Conservation (phyloP, 2,888 invertebrate species). For the Mythimna pallens region DNA sequence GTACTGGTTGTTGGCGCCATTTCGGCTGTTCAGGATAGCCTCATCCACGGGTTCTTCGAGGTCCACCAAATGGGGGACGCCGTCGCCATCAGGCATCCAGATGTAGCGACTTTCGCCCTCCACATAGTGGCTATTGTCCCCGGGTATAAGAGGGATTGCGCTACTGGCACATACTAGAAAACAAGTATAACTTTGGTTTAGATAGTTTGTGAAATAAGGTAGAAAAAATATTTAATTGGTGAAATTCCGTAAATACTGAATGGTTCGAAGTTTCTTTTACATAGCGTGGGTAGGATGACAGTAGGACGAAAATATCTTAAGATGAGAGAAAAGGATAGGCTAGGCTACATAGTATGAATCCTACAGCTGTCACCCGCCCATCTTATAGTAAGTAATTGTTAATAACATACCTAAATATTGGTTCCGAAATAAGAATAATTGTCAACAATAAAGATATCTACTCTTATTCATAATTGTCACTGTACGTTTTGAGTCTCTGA, state of each 20-base stretch:
- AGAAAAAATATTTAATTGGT: not conserved
- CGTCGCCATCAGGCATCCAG: conserved; percentile 86
- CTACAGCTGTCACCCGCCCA: too few species aligned
- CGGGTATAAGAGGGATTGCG: conserved; percentile 75
- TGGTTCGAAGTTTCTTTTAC: not conserved
- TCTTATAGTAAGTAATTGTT: too few species aligned
- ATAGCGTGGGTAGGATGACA: too few species aligned
- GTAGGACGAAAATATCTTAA: too few species aligned
- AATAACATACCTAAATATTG: too few species aligned
- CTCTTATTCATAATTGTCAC: too few species aligned
- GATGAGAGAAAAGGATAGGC: too few species aligned
- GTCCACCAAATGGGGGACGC: conserved; percentile 79
- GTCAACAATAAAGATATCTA: too few species aligned
- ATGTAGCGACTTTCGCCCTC: conserved; percentile 85
- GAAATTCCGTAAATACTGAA: not conserved
- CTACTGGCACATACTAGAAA: conserved; percentile 74
- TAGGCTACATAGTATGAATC: too few species aligned
- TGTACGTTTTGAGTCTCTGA: not conserved
- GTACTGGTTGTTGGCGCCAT: conserved; percentile 81
- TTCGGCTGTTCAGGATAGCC: conserved; percentile 68
- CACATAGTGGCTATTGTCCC: conserved; percentile 85
- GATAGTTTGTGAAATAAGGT: not conserved
- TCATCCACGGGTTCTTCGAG: conserved; percentile 73
- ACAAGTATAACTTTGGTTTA: not conserved
- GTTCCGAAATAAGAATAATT: not conserved